Percentiles rank a stretch among this genome's conserved stretches.
These are phyloP conservation scores for Eonycteris spelaea DNA, from an alignment of 2,113 vertebrate genomes.

Conservation along the genomic window DNA sequence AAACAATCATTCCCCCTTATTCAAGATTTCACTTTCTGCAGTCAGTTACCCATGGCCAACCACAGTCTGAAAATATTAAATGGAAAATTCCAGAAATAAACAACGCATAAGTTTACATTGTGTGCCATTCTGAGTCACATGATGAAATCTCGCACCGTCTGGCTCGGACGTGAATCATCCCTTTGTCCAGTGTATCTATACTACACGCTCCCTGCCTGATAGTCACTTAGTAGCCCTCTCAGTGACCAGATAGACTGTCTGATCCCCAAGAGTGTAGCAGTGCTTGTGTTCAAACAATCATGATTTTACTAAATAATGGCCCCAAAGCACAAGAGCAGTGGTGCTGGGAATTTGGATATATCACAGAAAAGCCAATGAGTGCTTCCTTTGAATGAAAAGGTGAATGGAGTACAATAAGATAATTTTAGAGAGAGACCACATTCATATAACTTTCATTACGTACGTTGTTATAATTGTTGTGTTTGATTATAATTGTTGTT, in stretches of 20 bases:
- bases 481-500: not conserved
- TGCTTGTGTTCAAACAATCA: not conserved
- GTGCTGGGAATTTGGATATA: too few relatives aligned
- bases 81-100: too few relatives aligned
- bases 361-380: not conserved
- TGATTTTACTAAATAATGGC: not conserved
- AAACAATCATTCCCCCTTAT: not conserved
- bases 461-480: not conserved
- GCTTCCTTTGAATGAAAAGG: not conserved
- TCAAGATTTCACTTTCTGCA: not conserved
- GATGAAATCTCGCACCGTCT: not conserved
- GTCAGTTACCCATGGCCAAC: not conserved
- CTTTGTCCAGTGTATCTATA: not conserved
- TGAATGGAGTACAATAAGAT: not conserved
- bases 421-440: not conserved
- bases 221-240: not conserved
- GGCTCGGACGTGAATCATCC: not conserved
- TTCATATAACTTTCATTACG: not conserved
- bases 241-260: not conserved
- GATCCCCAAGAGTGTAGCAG: too few relatives aligned
- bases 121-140: not conserved
- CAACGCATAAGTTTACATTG: too few relatives aligned
- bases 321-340: not conserved
- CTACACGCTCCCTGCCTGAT: too few relatives aligned
- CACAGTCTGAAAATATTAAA: not conserved